Percentiles rank a stretch among this genome's conserved stretches.
Evolutionary conservation across 2,888 invertebrate genomes (phyloP).

Genomic region (Capitulum mitella): DNA sequence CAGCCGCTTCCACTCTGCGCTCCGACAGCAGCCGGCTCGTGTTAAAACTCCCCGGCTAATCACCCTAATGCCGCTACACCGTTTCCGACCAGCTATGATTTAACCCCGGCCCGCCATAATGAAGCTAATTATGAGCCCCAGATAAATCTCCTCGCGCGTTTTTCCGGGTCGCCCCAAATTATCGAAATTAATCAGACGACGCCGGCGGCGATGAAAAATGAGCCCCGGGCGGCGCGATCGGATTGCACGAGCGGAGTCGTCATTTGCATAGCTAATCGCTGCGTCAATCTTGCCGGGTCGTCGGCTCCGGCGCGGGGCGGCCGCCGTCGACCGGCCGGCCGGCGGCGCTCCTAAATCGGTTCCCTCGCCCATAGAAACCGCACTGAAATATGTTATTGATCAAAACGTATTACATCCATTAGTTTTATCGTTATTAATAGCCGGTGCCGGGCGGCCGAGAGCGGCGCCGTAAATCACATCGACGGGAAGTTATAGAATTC

Average conservation of each 20-base stretch:
- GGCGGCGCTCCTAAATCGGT: not conserved
- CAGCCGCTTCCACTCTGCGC: too few relatives aligned
- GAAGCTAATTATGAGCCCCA: conserved; percentile 4
- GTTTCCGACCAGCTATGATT: not conserved
- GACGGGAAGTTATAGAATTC: conserved; percentile 12
- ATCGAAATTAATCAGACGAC: conserved; percentile 7
- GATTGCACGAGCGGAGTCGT: not conserved
- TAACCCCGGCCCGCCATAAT: not conserved
- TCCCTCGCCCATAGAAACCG: not conserved
- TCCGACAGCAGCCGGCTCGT: too few relatives aligned
- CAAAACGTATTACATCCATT: conserved; percentile 23
- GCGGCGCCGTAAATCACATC: not conserved
- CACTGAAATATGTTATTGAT: conserved; percentile 18
- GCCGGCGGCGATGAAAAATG: not conserved
- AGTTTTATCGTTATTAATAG: conserved; percentile 24
- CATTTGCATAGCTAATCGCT: conserved; percentile 14
- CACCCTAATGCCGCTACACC: not conserved
- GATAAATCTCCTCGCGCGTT: conserved; percentile 1
- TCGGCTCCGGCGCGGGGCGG: not conserved
- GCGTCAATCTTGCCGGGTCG: not conserved
- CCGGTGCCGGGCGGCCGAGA: not conserved
- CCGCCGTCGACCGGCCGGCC: not conserved
- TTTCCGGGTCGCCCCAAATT: conserved; percentile 13
- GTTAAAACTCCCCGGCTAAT: not conserved
- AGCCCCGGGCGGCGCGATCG: not conserved